Conservation (phyloP, 2,113 vertebrate genomes). For the Prietella phreatophila region DNA sequence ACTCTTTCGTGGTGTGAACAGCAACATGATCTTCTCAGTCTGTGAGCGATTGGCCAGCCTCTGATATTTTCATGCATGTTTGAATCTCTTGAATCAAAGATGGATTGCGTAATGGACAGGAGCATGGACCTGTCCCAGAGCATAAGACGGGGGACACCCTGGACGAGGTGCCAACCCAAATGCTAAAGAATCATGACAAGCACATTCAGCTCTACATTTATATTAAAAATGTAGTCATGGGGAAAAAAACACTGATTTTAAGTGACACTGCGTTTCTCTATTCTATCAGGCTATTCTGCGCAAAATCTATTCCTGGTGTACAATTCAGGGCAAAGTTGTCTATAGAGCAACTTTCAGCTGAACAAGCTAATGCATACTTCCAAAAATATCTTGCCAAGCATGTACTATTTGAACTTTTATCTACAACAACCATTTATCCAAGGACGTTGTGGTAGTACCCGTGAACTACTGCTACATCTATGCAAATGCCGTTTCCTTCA, state of each 20-base stretch:
- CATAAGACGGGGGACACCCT: too few relatives aligned
- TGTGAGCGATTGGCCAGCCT: not conserved
- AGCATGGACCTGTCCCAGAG: too few relatives aligned
- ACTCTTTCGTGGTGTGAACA: not conserved
- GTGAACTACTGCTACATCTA: constrained; percentile 28
- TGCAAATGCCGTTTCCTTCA: constrained; percentile 17
- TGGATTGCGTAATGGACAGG: not conserved
- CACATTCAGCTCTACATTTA: not conserved
- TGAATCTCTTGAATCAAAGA: not conserved
- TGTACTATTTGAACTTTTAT: not conserved
- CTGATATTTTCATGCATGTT: not conserved
- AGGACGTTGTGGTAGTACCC: not conserved
- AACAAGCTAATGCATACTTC: not conserved
- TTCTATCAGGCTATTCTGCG: not conserved
- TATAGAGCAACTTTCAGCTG: not conserved
- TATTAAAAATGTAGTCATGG: not conserved
- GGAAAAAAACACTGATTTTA: not conserved
- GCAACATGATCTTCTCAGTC: not conserved
- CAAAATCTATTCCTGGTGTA: not conserved
- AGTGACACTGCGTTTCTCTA: not conserved
- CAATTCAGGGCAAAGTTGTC: not conserved
- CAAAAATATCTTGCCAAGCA: not conserved
- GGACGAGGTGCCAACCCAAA: too few relatives aligned
- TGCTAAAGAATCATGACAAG: not conserved
- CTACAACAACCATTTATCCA: not conserved